phyloP scores from a whole-genome alignment of 2,113 vertebrate genomes.

The Dipodomys stephensi region DNA sequence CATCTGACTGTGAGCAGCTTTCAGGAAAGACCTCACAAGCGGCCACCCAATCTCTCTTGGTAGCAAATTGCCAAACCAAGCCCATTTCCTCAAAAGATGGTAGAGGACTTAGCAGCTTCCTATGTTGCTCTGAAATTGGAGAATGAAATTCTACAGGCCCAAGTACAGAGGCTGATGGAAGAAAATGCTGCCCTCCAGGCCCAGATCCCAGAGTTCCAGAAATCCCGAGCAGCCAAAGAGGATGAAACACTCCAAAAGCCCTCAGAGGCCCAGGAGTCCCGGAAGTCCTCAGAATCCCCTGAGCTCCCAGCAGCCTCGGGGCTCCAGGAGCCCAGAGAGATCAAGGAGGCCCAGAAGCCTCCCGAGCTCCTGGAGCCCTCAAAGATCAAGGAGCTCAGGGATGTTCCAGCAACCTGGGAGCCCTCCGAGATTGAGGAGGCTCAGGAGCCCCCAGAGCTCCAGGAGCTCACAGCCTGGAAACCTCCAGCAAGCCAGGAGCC shows the following conservation, averaged over 20 bases:
- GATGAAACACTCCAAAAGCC: constrained; percentile 26
- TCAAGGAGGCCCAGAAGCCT: neutral
- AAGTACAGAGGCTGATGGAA: constrained; percentile 53
- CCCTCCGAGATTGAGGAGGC: neutral
- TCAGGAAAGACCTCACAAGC: constrained; percentile 58
- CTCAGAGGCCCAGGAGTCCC: constrained; percentile 2
- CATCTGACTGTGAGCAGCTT: constrained; percentile 56
- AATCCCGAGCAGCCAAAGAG: neutral
- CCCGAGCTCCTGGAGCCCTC: neutral
- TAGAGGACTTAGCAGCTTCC: constrained; percentile 58
- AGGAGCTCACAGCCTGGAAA: neutral
- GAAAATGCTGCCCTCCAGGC: constrained; percentile 62
- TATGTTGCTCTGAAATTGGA: constrained; percentile 68
- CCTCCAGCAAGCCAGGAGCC: no score
- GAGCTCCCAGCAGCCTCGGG: neutral
- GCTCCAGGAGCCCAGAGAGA: neutral
- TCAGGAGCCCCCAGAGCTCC: constrained; percentile 6
- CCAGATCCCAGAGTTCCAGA: constrained; percentile 61
- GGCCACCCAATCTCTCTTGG: constrained; percentile 25
- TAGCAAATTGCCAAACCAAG: constrained; percentile 56
- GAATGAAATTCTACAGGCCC: constrained; percentile 69
- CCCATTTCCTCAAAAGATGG: constrained; percentile 63
- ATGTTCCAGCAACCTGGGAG: neutral
- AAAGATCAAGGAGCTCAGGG: neutral
- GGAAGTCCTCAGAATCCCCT: neutral